Percentiles rank a stretch among this genome's conserved stretches.
Evolutionary conservation across 2,113 vertebrate species (phyloP).

Genomic region (Haliaeetus leucogaster): DNA sequence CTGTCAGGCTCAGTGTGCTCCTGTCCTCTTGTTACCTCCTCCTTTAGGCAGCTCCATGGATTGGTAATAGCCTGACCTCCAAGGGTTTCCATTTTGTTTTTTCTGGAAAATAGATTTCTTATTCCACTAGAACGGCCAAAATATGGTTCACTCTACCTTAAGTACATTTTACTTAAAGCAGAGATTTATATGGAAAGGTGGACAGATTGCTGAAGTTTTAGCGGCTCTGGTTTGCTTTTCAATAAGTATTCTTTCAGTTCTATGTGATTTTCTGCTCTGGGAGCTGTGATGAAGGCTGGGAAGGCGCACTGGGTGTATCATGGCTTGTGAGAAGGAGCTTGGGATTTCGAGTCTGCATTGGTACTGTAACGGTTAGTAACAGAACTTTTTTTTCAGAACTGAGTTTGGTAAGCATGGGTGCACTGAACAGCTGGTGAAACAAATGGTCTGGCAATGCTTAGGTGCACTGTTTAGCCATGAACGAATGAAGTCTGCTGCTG

Average conservation of each 20-base stretch:
- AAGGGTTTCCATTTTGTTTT: background rate
- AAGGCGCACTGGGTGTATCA: background rate
- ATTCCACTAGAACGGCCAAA: background rate
- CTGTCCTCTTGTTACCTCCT: rapidly evolving
- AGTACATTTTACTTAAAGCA: background rate
- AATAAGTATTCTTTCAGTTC: background rate
- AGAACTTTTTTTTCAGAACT: background rate
- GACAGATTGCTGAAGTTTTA: background rate
- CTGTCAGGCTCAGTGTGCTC: background rate
- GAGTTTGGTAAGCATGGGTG: background rate
- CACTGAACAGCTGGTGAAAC: background rate
- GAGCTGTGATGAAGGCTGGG: background rate
- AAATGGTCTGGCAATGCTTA: background rate
- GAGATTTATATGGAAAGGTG: background rate
- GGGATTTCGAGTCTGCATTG: background rate
- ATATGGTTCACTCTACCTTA: too few species aligned
- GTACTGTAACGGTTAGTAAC: background rate
- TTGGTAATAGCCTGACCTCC: background rate
- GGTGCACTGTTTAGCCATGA: background rate
- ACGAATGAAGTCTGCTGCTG: background rate
- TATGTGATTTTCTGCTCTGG: background rate
- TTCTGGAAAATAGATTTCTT: background rate
- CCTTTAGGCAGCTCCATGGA: background rate
- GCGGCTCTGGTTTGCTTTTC: background rate
- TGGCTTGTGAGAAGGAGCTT: background rate